Evolutionary conservation across 2,888 invertebrate species (phyloP).

Genomic region (Tachina fera): DNA sequence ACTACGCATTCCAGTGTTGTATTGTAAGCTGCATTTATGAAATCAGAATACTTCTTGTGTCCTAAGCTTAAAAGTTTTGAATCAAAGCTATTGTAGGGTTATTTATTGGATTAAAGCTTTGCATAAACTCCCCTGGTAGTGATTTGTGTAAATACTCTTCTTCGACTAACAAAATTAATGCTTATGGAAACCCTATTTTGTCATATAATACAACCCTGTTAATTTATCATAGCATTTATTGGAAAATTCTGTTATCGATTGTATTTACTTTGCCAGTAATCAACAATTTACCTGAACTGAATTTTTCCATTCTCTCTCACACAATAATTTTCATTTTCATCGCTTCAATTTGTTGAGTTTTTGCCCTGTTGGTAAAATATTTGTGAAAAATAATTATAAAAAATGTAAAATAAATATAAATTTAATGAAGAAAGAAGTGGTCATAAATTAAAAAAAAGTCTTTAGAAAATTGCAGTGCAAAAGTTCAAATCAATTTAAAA

Average conservation of each 20-base stretch:
- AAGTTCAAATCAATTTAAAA: slow-evolving; percentile 14
- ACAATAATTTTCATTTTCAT: slow-evolving; percentile 61
- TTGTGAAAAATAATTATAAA: slow-evolving; percentile 41
- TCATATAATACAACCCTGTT: background rate
- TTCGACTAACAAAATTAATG: too few species aligned
- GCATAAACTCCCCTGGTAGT: too few species aligned
- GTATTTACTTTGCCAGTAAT: slow-evolving; percentile 22
- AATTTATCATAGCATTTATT: background rate
- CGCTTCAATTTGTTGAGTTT: slow-evolving; percentile 54
- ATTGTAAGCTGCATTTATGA: too few species aligned
- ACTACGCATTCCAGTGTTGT: too few species aligned
- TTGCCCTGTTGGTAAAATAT: slow-evolving; percentile 41
- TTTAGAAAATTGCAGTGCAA: background rate
- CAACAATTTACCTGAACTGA: slow-evolving; percentile 26
- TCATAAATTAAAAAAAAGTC: background rate
- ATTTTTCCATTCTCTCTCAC: slow-evolving; percentile 55
- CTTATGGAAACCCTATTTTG: too few species aligned
- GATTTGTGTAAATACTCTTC: too few species aligned
- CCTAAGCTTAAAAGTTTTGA: too few species aligned
- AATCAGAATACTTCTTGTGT: too few species aligned
- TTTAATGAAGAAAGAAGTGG: slow-evolving; percentile 7
- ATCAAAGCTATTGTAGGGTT: too few species aligned
- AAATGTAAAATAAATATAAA: slow-evolving; percentile 43
- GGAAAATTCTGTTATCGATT: slow-evolving; percentile 36
- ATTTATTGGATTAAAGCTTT: too few species aligned